A percentile compares a stretch with the other conserved stretches of the same genome.
phyloP scores from a whole-genome alignment of 1,140 invertebrate species.

The Panulirus ornatus region DNA sequence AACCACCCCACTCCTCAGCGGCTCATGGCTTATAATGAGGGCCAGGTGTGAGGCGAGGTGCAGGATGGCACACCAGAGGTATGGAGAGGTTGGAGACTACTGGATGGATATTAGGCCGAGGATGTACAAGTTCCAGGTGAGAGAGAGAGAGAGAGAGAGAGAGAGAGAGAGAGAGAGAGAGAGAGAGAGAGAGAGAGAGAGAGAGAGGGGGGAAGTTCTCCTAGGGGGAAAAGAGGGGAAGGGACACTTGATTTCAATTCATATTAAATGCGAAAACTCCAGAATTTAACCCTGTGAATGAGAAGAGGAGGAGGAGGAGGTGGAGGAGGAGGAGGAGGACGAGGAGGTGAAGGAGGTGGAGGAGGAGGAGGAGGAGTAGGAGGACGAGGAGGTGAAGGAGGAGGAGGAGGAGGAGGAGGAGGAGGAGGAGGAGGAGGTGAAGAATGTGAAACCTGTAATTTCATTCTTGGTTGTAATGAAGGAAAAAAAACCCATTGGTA shows the following conservation, averaged over 20 bases:
- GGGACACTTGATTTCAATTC: neutral
- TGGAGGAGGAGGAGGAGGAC: neutral
- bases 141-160: conserved; percentile 7
- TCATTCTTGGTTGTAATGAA: too few relatives aligned
- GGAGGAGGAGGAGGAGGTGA: too few relatives aligned
- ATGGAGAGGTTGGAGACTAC: neutral
- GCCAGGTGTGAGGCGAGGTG: neutral
- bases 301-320: neutral
- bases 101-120: neutral
- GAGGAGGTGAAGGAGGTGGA: too few relatives aligned
- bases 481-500: too few relatives aligned
- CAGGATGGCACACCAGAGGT: neutral
- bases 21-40: neutral
- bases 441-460: too few relatives aligned
- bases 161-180: neutral
- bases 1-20: neutral
- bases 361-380: too few relatives aligned
- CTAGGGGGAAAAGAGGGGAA: neutral
- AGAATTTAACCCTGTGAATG: neutral
- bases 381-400: too few relatives aligned
- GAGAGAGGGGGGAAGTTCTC: neutral
- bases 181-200: neutral
- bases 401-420: neutral
- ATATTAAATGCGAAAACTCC: neutral
- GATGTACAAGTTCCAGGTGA: neutral